Conservation (phyloP, 2,888 invertebrate genomes). For the Apamea crenata region DNA sequence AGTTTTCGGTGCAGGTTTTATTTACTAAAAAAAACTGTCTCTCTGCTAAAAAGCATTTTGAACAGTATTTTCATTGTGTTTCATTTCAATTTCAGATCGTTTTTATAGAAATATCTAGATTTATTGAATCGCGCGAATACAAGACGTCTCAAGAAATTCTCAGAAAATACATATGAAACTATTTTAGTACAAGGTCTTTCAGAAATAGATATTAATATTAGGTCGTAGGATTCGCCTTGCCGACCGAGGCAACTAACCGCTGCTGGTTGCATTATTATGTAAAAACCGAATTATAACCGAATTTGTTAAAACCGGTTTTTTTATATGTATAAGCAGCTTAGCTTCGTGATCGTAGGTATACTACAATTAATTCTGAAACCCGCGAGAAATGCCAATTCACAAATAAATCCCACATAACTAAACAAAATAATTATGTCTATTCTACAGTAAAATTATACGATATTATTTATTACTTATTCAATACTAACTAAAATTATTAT, state of each 20-base stretch:
- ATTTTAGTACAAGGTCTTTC: not conserved
- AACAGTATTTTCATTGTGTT: not conserved
- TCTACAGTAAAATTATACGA: not conserved
- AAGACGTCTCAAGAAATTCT: not conserved
- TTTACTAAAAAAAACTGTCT: not conserved
- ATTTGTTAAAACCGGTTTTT: not conserved
- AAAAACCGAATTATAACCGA: too few relatives aligned
- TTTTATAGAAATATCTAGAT: not conserved
- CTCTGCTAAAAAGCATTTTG: not conserved
- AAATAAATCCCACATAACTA: not conserved
- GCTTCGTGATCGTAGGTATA: not conserved
- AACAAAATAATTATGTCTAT: not conserved
- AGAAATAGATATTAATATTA: not conserved
- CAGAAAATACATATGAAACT: not conserved
- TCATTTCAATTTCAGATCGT: not conserved
- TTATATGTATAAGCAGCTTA: not conserved
- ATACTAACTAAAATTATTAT: conserved; percentile 6
- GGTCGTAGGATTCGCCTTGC: not conserved
- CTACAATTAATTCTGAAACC: not conserved
- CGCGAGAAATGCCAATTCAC: too few relatives aligned
- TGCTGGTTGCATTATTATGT: not conserved
- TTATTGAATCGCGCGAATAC: not conserved
- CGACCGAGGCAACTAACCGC: not conserved
- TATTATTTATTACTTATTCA: not conserved
- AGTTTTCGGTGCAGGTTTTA: not conserved